phyloP scores from a whole-genome alignment of 2,113 vertebrate species.

The Ondatra zibethicus region DNA sequence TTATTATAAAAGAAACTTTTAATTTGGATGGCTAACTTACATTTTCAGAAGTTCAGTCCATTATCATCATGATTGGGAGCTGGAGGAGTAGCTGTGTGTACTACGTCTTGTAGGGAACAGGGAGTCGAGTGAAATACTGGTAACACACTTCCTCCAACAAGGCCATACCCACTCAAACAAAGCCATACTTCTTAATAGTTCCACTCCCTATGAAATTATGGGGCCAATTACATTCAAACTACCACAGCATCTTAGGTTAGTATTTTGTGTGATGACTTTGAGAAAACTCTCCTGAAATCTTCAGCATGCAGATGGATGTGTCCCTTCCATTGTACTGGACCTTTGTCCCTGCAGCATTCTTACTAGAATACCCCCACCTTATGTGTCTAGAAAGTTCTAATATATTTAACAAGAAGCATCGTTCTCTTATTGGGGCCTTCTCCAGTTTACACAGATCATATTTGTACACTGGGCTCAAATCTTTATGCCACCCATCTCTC shows the following conservation, averaged over 20 bases:
- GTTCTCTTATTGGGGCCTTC: background rate
- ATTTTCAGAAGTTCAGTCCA: background rate
- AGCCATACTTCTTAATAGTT: background rate
- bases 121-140: background rate
- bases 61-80: background rate
- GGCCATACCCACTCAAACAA: background rate
- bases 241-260: background rate
- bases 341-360: background rate
- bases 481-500: background rate
- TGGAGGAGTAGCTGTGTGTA: background rate
- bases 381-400: background rate
- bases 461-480: no score
- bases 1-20: background rate
- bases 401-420: background rate
- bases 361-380: background rate
- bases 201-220: background rate
- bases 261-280: background rate
- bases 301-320: background rate
- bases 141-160: background rate
- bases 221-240: background rate
- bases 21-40: background rate
- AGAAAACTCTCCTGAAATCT: background rate
- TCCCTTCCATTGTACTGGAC: background rate
- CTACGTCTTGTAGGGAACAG: background rate
- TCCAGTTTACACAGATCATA: background rate